Conservation (phyloP, 2,113 vertebrate species). For the Petrocephalus microphthalmus region DNA sequence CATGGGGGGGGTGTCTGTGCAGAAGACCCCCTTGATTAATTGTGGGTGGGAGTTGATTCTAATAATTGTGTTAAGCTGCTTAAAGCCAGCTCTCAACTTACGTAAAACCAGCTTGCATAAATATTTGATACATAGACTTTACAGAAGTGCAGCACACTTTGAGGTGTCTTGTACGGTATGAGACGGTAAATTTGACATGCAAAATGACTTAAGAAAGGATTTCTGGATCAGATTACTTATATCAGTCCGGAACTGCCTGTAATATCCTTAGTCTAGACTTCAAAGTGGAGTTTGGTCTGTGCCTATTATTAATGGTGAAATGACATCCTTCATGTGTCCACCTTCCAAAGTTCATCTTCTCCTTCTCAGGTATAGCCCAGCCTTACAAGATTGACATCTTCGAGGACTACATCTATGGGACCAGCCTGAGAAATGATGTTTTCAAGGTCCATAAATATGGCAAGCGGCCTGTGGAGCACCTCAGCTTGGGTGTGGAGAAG, state of each 20-base stretch:
- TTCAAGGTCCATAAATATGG: conserved; percentile 79
- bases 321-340: not conserved
- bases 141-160: not conserved
- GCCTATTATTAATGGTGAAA: not conserved
- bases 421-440: conserved; percentile 67
- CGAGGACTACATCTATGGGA: conserved; percentile 80
- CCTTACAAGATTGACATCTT: conserved; percentile 79
- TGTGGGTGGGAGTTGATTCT: not conserved
- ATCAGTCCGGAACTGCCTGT: not conserved
- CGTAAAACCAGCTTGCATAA: not conserved
- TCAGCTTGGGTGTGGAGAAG: conserved; percentile 67
- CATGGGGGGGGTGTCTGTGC: not conserved
- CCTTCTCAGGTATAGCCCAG: conserved; percentile 64
- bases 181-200: not conserved
- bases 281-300: not conserved
- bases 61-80: not conserved
- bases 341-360: not conserved
- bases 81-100: not conserved
- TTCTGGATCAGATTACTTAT: not conserved
- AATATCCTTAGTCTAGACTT: not conserved
- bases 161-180: not conserved
- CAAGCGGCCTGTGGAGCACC: conserved; percentile 58
- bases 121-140: not conserved
- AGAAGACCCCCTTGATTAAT: not conserved
- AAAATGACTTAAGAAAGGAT: not conserved